phyloP scores from a whole-genome alignment of 2,888 invertebrate species.

The Melanostoma mellinum region DNA sequence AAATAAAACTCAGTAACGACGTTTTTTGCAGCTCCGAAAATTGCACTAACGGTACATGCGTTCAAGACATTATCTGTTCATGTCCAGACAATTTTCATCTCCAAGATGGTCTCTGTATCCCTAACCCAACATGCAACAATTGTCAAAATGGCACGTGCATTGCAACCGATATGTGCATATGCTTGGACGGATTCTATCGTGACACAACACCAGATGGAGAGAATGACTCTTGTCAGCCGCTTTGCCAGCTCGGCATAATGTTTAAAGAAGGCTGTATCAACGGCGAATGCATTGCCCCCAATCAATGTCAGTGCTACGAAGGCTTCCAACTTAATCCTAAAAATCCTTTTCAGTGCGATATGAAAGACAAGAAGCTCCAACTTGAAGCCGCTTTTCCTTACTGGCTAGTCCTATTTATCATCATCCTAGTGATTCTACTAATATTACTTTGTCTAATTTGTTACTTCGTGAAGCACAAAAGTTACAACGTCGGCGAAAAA shows the following conservation, averaged over 20 bases:
- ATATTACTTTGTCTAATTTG: too few relatives aligned
- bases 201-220: conserved; percentile 29
- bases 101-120: conserved; percentile 12
- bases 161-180: conserved; percentile 74
- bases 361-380: background rate
- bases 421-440: too few relatives aligned
- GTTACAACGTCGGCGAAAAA: background rate
- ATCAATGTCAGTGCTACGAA: conserved; percentile 82
- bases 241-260: conserved; percentile 10
- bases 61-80: conserved; percentile 79
- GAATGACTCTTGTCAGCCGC: conserved; percentile 24
- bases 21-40: conserved; percentile 24
- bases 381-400: background rate
- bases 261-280: conserved; percentile 77
- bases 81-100: conserved; percentile 65
- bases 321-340: conserved; percentile 75
- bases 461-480: background rate
- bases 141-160: conserved; percentile 78
- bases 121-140: conserved; percentile 61
- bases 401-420: background rate
- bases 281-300: conserved; percentile 80
- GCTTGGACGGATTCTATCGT: conserved; percentile 75
- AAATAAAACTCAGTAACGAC: background rate
- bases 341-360: conserved; percentile 4
- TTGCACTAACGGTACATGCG: conserved; percentile 81